phyloP scores from a whole-genome alignment of 2,888 invertebrate species.

The Axea sp. region DNA sequence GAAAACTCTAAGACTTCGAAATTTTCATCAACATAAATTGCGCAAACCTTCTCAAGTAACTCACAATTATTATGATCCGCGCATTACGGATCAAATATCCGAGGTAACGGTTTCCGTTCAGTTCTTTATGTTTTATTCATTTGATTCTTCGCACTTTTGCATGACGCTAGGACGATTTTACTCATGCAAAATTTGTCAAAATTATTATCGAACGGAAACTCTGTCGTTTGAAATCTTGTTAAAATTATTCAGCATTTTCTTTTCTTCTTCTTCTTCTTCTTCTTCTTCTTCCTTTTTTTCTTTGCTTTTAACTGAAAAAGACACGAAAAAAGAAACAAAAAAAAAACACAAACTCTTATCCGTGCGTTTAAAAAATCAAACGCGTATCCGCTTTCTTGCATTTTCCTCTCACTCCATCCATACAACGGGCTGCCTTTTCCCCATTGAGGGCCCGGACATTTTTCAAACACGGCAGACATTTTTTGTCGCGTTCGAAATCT shows the following conservation, averaged over 20 bases:
- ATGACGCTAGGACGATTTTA: not conserved
- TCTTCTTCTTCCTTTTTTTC: no score
- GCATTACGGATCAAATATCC: constrained; percentile 29
- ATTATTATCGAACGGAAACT: constrained; percentile 4
- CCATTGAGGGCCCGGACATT: constrained; percentile 42
- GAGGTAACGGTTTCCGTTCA: constrained; percentile 22
- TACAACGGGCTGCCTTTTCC: constrained; percentile 36
- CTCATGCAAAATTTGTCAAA: not conserved
- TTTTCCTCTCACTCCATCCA: constrained; percentile 18
- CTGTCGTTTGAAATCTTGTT: no score
- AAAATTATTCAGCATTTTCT: no score
- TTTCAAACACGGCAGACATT: constrained; percentile 42
- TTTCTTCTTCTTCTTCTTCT: no score
- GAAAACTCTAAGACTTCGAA: constrained; percentile 17
- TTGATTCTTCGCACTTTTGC: constrained; percentile 4
- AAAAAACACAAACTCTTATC: constrained; percentile 13
- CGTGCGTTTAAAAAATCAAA: constrained; percentile 15
- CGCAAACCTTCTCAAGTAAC: constrained; percentile 29
- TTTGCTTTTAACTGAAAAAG: constrained; percentile 1
- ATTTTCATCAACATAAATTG: constrained; percentile 50
- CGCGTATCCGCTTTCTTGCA: constrained; percentile 48
- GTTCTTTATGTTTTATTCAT: constrained; percentile 24
- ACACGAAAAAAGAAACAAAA: not conserved
- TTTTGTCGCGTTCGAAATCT: constrained; percentile 57
- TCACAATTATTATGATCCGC: constrained; percentile 44